Percentiles rank a stretch among this genome's conserved stretches.
These are phyloP conservation scores for Monoplex corrugatus DNA, from an alignment of 2,888 invertebrate species.

Conservation along the genomic window DNA sequence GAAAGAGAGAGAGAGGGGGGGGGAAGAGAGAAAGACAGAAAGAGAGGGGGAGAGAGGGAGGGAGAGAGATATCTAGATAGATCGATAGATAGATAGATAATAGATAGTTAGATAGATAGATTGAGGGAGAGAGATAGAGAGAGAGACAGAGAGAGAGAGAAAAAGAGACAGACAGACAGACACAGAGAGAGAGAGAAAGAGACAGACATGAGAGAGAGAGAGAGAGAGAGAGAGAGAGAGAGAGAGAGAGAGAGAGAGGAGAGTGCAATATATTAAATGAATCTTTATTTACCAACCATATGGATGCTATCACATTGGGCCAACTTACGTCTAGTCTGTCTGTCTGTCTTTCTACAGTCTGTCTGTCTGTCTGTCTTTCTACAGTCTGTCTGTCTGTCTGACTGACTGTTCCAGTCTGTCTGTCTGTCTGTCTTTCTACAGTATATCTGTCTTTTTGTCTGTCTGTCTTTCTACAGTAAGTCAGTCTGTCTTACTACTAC, in stretches of 20 bases:
- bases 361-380: too few species aligned
- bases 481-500: too few species aligned
- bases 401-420: too few species aligned
- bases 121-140: neutral
- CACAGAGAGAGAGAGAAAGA: conserved; percentile 7
- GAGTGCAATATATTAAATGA: neutral
- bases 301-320: too few species aligned
- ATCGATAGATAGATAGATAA: neutral
- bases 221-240: conserved; percentile 29
- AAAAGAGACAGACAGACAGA: conserved; percentile 26
- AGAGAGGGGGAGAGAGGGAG: neutral
- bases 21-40: conserved; percentile 1
- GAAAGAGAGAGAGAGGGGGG: too few species aligned
- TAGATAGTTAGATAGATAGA: neutral
- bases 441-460: too few species aligned
- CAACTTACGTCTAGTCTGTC: too few species aligned
- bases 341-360: too few species aligned
- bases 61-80: neutral
- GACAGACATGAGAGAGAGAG: conserved; percentile 21
- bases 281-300: too few species aligned
- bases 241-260: conserved; percentile 14
- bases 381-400: too few species aligned
- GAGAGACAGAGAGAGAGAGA: conserved; percentile 11
- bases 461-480: too few species aligned
- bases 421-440: too few species aligned